A percentile compares a stretch with the other conserved stretches of the same genome.
These are phyloP conservation scores for Dicrostonyx torquatus DNA, from an alignment of 2,797 vertebrate genomes.

Conservation along the genomic window DNA sequence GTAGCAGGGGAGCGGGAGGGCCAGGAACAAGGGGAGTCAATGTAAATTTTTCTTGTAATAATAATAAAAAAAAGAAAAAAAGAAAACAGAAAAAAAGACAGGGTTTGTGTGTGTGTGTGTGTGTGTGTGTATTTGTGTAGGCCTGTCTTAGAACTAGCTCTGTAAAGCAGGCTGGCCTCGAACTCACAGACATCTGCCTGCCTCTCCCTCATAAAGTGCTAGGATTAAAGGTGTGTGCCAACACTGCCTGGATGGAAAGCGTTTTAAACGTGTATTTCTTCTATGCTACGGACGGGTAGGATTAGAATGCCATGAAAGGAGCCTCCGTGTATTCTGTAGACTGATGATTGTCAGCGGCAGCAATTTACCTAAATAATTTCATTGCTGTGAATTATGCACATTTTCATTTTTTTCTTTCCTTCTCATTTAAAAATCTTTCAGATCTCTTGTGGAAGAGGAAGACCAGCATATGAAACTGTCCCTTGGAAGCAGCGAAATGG, in stretches of 20 bases:
- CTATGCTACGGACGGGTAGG: not conserved
- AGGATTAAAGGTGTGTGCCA: no score
- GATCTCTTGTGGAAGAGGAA: conserved; percentile 99
- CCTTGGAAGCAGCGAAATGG: conserved; percentile 97
- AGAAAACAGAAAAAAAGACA: no score
- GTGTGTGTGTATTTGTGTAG: no score
- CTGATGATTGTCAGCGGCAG: conserved; percentile 1
- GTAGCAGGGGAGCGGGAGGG: no score
- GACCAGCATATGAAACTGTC: conserved; percentile 99
- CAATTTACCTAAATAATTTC: conserved; percentile 57
- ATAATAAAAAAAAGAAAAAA: no score
- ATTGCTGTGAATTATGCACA: conserved; percentile 69
- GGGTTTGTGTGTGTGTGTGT: no score
- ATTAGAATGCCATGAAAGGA: conserved; percentile 37
- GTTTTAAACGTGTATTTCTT: conserved; percentile 41
- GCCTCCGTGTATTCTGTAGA: not conserved
- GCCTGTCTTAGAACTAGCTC: no score
- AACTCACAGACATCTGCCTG: no score
- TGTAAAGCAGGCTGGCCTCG: no score
- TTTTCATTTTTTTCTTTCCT: conserved; percentile 72
- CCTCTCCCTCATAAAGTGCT: no score
- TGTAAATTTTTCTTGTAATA: no score
- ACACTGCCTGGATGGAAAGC: not conserved
- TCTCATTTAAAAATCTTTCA: conserved; percentile 77
- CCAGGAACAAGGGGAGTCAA: no score